A percentile compares a stretch with the other conserved stretches of the same genome.
These are phyloP conservation scores for Aporophyla lueneburgensis DNA, from an alignment of 2,888 invertebrate genomes.

Conservation along the genomic window DNA sequence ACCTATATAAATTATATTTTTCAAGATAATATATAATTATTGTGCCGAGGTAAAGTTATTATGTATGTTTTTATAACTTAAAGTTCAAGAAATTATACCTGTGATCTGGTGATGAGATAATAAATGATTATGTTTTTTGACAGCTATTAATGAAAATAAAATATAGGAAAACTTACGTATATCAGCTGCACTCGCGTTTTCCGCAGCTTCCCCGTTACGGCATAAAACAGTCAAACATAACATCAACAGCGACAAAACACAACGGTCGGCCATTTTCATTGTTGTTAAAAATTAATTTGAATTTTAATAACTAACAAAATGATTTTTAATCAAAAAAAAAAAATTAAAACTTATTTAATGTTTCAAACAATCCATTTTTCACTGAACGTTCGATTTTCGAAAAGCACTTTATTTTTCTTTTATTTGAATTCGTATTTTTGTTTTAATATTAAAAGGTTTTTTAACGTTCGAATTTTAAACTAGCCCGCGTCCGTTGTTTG, in stretches of 20 bases:
- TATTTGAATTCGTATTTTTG: conserved; percentile 51
- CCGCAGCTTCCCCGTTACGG: conserved; percentile 82
- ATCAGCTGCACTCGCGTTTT: conserved; percentile 76
- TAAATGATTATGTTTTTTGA: not conserved
- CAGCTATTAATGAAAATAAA: not conserved
- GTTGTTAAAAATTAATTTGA: conserved; percentile 61
- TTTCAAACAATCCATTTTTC: conserved; percentile 66
- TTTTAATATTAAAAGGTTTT: conserved; percentile 45
- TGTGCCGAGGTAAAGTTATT: not conserved
- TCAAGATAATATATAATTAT: not conserved
- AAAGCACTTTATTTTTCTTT: conserved; percentile 53
- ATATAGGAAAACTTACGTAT: conserved; percentile 81
- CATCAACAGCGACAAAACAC: conserved; percentile 80
- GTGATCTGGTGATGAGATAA: not conserved
- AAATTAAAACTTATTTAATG: conserved; percentile 40
- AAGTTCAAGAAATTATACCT: not conserved
- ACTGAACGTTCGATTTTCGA: conserved; percentile 62
- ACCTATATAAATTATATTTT: not conserved
- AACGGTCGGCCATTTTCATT: conserved; percentile 81
- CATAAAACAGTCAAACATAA: conserved; percentile 82
- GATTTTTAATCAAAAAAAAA: conserved; percentile 35
- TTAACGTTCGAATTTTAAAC: conserved; percentile 69
- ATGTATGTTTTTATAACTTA: not conserved
- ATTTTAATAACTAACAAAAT: conserved; percentile 64
- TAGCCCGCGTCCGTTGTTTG: conserved; percentile 81